Evolutionary conservation across 2,797 vertebrate genomes (phyloP).

Genomic region (Ibycter americanus): DNA sequence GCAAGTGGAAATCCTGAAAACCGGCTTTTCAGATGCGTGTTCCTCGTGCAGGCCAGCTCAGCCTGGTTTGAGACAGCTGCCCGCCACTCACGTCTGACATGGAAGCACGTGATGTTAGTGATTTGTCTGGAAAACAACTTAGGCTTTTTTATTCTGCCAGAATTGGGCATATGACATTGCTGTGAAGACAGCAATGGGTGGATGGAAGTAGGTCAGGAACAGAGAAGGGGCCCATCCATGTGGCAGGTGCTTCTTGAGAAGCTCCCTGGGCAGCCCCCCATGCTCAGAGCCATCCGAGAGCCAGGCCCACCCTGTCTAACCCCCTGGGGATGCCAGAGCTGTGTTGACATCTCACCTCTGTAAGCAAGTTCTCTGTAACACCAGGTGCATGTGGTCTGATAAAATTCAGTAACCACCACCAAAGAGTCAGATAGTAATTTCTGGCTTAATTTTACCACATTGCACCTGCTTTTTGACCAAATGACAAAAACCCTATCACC

Average conservation of each 20-base stretch:
- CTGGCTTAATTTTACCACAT: not conserved
- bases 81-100: not conserved
- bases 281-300: not conserved
- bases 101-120: not conserved
- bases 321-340: not conserved
- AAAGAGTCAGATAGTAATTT: not conserved
- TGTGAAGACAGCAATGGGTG: not conserved
- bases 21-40: not conserved
- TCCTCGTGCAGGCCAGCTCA: not conserved
- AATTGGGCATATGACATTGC: not conserved
- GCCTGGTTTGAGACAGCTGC: not conserved
- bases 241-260: not conserved
- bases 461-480: not conserved
- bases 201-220: not conserved
- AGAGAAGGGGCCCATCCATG: not conserved
- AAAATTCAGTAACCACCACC: not conserved
- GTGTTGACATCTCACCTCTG: not conserved
- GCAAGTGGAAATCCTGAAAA: not conserved
- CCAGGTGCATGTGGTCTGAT: not conserved
- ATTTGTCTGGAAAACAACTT: not conserved
- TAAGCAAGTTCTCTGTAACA: not conserved
- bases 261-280: not conserved
- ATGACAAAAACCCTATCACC: not conserved
- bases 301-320: not conserved
- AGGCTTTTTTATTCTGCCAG: not conserved